A percentile compares a stretch with the other conserved stretches of the same genome.
phyloP scores from a whole-genome alignment of 23 tunicate species.

The Ciona savignyi region DNA sequence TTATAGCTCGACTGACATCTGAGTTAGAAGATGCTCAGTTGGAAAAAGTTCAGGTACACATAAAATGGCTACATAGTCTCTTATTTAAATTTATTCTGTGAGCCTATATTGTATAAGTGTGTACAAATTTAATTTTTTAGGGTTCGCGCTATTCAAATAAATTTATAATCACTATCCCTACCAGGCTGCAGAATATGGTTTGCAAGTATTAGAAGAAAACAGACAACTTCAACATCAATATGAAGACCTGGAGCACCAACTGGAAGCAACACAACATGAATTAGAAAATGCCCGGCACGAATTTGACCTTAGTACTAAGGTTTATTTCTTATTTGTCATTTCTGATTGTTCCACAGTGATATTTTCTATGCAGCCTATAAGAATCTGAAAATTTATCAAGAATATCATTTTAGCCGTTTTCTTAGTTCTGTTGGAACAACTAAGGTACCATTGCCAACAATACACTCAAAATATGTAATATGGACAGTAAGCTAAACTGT shows the following conservation, averaged over 20 bases:
- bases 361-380: too few relatives aligned
- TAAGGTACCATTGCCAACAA: too few relatives aligned
- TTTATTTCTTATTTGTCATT: conserved; percentile 18
- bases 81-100: too few relatives aligned
- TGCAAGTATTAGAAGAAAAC: conserved; percentile 83
- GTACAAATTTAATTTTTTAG: background rate
- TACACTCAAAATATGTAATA: too few relatives aligned
- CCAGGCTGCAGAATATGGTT: conserved; percentile 93
- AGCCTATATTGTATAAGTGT: too few relatives aligned
- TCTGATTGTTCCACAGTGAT: too few relatives aligned
- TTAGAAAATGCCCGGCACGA: conserved; percentile 63
- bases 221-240: conserved; percentile 40
- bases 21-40: conserved; percentile 72
- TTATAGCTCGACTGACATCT: conserved; percentile 22
- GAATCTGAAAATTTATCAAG: too few relatives aligned
- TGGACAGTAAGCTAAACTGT: too few relatives aligned
- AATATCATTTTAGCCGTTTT: too few relatives aligned
- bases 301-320: conserved; percentile 82
- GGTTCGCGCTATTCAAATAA: background rate
- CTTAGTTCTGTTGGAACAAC: too few relatives aligned
- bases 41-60: conserved; percentile 61
- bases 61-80: too few relatives aligned
- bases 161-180: too few relatives aligned
- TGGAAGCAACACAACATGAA: conserved; percentile 67
- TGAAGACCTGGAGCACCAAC: conserved; percentile 48